Evolutionary conservation across 2,888 invertebrate genomes (phyloP), one percentile per base, ranked within the genome.

Genomic region (Apodemia mormo): DNA sequence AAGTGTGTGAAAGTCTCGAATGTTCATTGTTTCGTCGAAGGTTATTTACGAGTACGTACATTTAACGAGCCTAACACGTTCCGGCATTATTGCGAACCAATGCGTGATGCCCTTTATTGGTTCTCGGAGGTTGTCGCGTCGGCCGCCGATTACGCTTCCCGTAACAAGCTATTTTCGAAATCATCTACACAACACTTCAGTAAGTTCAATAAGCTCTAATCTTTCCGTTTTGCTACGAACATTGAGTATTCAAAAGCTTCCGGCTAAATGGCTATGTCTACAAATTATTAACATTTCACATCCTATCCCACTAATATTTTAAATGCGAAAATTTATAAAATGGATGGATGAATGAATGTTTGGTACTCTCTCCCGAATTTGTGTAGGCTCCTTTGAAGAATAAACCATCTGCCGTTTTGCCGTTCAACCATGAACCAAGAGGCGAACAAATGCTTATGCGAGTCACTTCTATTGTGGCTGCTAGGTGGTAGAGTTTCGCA

Each of bases 61-160:
- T 87, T 91, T 90, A 91, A 92, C 90, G 91, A 90, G 87, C 85
- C 88, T 82, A 75, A 77, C 79, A 78, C 80, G 81, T 81, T 81
- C 79, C 84, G 81, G 79, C 85, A 86, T 88, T 85, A 88, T 80
- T 80, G 85, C 85, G 79, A 77, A 80, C 79, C 78, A 81, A 81
- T 79, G 82, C 81, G 80, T 78, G 82, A 81, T 84, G 84, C 82
- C 86, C 88, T 90, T 91, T 91, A 92, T 92, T 83, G 90, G 86
- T 92, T 92, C 92, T 83, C 79, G 85, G 92, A 92, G 87, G 85
- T 83, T 85, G 85, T 82, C 83, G 85, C 83, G 86, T 85, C 89
- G 86, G 86, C 89, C 88, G 82, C 85, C 80, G 83, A 81, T 82
- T 85, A 85, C 84, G 83, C 81, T 92, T 92, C 90, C 82, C 84